Conservation (phyloP, 2,797 vertebrate species). For the Botia kubotai region DNA sequence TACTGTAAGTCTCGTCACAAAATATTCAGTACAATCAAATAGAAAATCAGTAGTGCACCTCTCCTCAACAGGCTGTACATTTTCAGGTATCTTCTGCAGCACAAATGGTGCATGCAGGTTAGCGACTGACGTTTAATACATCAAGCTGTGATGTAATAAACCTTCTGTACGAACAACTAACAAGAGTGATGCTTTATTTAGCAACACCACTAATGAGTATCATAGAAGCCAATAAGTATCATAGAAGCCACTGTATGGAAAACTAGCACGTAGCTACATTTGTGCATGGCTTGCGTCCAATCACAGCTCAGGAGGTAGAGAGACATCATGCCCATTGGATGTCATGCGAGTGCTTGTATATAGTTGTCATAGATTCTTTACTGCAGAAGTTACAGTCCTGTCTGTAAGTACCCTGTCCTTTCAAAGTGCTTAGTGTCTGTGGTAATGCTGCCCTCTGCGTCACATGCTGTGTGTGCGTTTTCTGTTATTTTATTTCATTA, state of each 20-base stretch:
- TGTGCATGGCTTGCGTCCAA: background rate
- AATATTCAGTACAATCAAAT: no score
- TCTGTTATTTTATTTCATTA: slow-evolving; percentile 27
- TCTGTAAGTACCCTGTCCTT: slow-evolving; percentile 16
- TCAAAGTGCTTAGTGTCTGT: slow-evolving; percentile 32
- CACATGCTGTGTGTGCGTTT: slow-evolving; percentile 24
- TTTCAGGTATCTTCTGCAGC: background rate
- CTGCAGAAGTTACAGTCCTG: background rate
- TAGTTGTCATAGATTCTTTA: slow-evolving; percentile 11
- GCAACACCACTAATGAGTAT: background rate
- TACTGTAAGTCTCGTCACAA: no score
- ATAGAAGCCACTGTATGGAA: background rate
- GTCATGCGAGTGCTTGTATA: slow-evolving; percentile 12
- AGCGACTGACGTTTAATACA: background rate
- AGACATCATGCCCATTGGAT: slow-evolving; percentile 48
- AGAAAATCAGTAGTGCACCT: no score
- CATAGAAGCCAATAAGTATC: background rate
- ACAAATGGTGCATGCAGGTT: background rate
- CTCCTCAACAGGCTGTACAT: background rate
- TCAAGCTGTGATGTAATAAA: no score
- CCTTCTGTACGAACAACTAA: background rate
- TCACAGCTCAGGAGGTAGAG: slow-evolving; percentile 49
- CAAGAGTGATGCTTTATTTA: background rate
- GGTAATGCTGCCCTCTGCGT: slow-evolving; percentile 30
- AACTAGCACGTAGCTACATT: slow-evolving; percentile 29